Base-by-base conservation (phyloP, 2,113 vertebrate genomes). In the Cyrtonyx montezumae region DNA sequence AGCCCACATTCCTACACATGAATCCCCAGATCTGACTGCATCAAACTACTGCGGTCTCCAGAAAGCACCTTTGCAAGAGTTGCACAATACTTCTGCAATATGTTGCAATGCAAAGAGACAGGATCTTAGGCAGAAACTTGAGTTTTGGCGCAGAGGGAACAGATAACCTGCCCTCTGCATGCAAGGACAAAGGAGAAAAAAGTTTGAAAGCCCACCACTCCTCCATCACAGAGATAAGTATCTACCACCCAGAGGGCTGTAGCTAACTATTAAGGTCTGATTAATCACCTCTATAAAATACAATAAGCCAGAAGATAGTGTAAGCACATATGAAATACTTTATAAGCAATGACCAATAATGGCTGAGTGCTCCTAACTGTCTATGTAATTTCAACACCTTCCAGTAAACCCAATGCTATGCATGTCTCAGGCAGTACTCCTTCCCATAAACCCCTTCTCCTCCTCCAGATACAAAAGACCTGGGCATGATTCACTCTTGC, bases 181-280 rank as follows among this genome's bases (percentile, higher is more conserved):
- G 15, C 19, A 89, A 78, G 67, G 3, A 15, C 45, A 85, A 81
- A 69, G 18, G 5, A 86, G 51, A n/a, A 59, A 75, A 86, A 98
- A 98, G 98, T 97, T 98, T 43, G 10, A 62, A 81, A 55, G 74
- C 70, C 5, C 22, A 79, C 74, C 45, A 6, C 86, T 84, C 76
- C 70, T 43, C 81, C 84, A 73, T 13, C 22, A 40, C 36, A 21
- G 43, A 11, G 82, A 94, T 91, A 95, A 69, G 43, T 48, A 94
- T 90, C 91, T 92, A 93, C 87, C 91, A 94, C 84, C 67, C 90
- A 75, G 73, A 78, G 90, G 91, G 93, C 71, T 93, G 61, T 36
- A 94, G 74, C 73, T 95, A 91, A 58, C 71, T 83, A 92, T 79
- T 94, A 93, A 63, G 34, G 61, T n/a, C 81, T 87, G 76, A 93